Evolutionary conservation across 2,113 vertebrate genomes (phyloP).

Genomic region (zebrafish (Danio rerio)): GRCz12tu NC_133196.1:22869501-22870000

Average conservation of each 20-base stretch:
- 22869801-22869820: slow-evolving; percentile 32
- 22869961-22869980: neutral
- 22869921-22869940: slow-evolving; percentile 11
- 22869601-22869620: slow-evolving; percentile 19
- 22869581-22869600: neutral
- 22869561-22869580: neutral
- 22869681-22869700: slow-evolving; percentile 47
- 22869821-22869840: slow-evolving; percentile 23
- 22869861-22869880: neutral
- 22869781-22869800: slow-evolving; percentile 2
- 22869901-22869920: neutral
- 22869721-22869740: slow-evolving; percentile 27
- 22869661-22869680: neutral
- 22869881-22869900: neutral
- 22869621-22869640: slow-evolving; percentile 3
- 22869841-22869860: slow-evolving; percentile 7
- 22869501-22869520: slow-evolving; percentile 8
- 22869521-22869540: neutral
- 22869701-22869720: slow-evolving; percentile 47
- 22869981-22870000: neutral
- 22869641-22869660: slow-evolving; percentile 20
- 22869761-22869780: slow-evolving; percentile 2
- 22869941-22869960: neutral
- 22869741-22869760: slow-evolving; percentile 8
- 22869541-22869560: neutral